These are phyloP conservation scores for Gracilinanus agilis DNA, from an alignment of 2,113 vertebrate species.

Conservation along the genomic window DNA sequence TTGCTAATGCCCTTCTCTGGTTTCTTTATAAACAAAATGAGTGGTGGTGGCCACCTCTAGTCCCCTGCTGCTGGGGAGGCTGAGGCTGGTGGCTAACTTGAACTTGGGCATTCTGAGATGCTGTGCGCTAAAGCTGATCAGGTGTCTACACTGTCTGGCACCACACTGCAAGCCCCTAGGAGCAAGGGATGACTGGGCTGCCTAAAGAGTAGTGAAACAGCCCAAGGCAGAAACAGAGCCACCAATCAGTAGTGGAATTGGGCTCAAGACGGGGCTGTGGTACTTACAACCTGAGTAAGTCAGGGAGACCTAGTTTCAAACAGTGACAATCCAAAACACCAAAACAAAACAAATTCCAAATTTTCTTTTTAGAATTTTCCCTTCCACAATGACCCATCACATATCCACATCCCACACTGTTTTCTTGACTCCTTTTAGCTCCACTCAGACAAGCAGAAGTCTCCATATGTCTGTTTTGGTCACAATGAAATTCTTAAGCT, in stretches of 20 bases:
- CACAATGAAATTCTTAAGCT: background rate
- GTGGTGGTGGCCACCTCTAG: too few species aligned
- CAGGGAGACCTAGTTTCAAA: background rate
- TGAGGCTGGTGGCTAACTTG: background rate
- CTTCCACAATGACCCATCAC: background rate
- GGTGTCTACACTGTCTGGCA: background rate
- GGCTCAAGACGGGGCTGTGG: background rate
- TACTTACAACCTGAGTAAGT: background rate
- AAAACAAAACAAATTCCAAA: background rate
- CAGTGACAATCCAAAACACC: background rate
- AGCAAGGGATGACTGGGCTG: background rate
- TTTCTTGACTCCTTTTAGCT: background rate
- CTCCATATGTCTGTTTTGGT: background rate
- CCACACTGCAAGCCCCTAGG: background rate
- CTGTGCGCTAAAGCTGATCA: background rate
- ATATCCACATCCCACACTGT: fast-evolving
- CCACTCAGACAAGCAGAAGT: background rate
- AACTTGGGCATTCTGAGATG: background rate
- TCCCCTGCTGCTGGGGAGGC: background rate
- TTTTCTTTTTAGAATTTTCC: background rate
- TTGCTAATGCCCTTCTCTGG: background rate
- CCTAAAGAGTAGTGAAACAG: background rate
- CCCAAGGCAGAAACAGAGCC: background rate
- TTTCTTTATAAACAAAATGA: background rate
- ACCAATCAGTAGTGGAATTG: background rate